A percentile compares a stretch with the other conserved stretches of the same genome.
Conservation (phyloP, 2,888 invertebrate species). For the Nephrotoma appendiculata region DNA sequence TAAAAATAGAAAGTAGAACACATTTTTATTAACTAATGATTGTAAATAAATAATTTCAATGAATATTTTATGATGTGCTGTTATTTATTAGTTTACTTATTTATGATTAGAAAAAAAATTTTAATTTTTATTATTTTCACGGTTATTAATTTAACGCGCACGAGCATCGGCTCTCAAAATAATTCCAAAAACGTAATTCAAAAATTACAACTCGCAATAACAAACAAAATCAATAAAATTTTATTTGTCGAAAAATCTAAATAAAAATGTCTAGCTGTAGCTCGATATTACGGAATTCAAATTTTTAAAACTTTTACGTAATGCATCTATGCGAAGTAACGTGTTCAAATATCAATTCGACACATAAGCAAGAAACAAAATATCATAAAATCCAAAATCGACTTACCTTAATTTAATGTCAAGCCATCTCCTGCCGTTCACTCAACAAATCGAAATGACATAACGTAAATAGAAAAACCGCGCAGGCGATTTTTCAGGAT, state of each 20-base stretch:
- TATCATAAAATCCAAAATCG: not conserved
- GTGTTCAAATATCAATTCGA: too few species aligned
- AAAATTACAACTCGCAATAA: not conserved
- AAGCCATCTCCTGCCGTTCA: not conserved
- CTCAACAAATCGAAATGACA: not conserved
- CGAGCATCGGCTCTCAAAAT: not conserved
- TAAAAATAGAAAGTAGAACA: too few species aligned
- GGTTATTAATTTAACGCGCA: not conserved
- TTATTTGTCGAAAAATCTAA: not conserved
- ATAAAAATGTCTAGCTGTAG: not conserved
- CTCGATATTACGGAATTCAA: too few species aligned
- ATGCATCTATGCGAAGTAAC: too few species aligned
- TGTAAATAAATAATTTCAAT: too few species aligned
- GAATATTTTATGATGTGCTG: too few species aligned
- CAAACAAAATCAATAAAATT: not conserved
- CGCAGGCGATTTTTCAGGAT: not conserved
- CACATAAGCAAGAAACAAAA: not conserved
- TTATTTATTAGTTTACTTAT: not conserved
- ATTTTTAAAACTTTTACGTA: too few species aligned
- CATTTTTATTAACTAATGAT: too few species aligned
- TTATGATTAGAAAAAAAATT: not conserved
- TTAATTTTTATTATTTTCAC: not conserved
- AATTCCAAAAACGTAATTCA: not conserved
- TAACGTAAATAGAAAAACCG: not conserved
- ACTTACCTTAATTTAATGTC: not conserved